These are phyloP conservation scores for Rhodophaea formosa DNA, from an alignment of 2,888 invertebrate species.

Conservation along the genomic window DNA sequence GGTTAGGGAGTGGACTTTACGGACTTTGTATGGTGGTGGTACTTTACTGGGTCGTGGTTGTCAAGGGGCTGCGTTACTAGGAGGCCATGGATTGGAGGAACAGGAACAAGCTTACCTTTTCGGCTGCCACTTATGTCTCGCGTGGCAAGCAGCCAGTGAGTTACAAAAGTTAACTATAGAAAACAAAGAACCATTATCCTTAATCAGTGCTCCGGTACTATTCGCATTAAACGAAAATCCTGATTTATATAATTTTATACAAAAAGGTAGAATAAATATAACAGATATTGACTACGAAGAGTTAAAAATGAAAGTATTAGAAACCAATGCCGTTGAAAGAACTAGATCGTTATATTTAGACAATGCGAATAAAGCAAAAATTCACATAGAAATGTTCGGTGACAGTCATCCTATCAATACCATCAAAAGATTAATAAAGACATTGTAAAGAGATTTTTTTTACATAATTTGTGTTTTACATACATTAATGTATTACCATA, in stretches of 20 bases:
- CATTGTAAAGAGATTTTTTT: slow-evolving; percentile 37
- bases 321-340: slow-evolving; percentile 61
- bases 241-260: slow-evolving; percentile 78
- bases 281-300: slow-evolving; percentile 82
- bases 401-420: slow-evolving; percentile 60
- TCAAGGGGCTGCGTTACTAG: slow-evolving; percentile 88
- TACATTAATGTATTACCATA: slow-evolving; percentile 6
- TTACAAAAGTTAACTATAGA: slow-evolving; percentile 71
- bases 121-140: slow-evolving; percentile 89
- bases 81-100: slow-evolving; percentile 83
- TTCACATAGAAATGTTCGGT: slow-evolving; percentile 58
- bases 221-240: slow-evolving; percentile 89
- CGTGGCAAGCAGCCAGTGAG: slow-evolving; percentile 86
- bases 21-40: slow-evolving; percentile 87
- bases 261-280: slow-evolving; percentile 80
- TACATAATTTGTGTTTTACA: slow-evolving; percentile 2
- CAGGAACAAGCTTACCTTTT: slow-evolving; percentile 89
- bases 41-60: slow-evolving; percentile 86
- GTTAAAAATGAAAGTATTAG: slow-evolving; percentile 59
- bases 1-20: slow-evolving; percentile 85
- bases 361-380: slow-evolving; percentile 57
- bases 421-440: slow-evolving; percentile 64
- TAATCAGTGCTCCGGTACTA: slow-evolving; percentile 91
- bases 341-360: slow-evolving; percentile 56
- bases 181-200: slow-evolving; percentile 82